A percentile compares a stretch with the other conserved stretches of the same genome.
These are phyloP conservation scores for Graphium colonna DNA, from an alignment of 2,888 invertebrate genomes.

Conservation along the genomic window DNA sequence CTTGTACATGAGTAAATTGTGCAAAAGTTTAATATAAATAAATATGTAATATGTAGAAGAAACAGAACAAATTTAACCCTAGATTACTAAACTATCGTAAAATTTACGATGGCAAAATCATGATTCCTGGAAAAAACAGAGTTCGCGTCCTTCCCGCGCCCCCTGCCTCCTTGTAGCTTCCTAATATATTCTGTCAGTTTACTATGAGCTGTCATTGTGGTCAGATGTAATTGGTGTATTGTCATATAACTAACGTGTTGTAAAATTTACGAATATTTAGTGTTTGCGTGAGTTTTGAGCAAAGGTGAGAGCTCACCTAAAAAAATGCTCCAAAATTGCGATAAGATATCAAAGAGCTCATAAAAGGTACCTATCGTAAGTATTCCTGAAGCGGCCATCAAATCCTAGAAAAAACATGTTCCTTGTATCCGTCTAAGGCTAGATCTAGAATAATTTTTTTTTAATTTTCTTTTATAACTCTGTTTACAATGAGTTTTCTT, in stretches of 20 bases:
- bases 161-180: not conserved
- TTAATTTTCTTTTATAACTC: not conserved
- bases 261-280: slow-evolving; percentile 5
- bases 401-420: too few species aligned
- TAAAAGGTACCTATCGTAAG: too few species aligned
- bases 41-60: too few species aligned
- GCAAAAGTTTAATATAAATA: too few species aligned
- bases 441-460: too few species aligned
- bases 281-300: too few species aligned
- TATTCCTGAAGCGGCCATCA: too few species aligned
- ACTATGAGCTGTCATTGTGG: slow-evolving; percentile 4
- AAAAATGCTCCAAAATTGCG: too few species aligned
- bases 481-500: slow-evolving; percentile 4
- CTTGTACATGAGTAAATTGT: too few species aligned
- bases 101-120: slow-evolving; percentile 8
- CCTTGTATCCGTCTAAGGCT: too few species aligned
- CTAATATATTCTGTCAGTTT: not conserved
- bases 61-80: too few species aligned
- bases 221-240: slow-evolving; percentile 4
- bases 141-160: not conserved
- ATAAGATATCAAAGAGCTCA: too few species aligned
- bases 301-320: not conserved
- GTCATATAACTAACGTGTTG: not conserved
- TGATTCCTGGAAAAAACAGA: slow-evolving; percentile 8
- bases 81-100: not conserved